These are phyloP conservation scores for Pecten maximus DNA, from an alignment of 2,888 invertebrate genomes.

Conservation along the genomic window DNA sequence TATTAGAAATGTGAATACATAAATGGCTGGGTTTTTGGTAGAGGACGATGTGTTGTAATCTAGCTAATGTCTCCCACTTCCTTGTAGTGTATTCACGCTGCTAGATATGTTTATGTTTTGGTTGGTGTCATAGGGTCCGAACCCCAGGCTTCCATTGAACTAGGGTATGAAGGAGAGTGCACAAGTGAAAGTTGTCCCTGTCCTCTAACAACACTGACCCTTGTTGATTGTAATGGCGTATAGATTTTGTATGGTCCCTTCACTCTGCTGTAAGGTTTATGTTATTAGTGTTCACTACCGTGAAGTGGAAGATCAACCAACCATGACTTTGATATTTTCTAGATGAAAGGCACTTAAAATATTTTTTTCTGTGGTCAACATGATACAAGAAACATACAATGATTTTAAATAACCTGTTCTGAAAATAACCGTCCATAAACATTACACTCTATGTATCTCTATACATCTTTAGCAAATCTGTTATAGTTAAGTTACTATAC, in stretches of 20 bases:
- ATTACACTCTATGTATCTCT: not conserved
- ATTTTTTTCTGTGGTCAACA: not conserved
- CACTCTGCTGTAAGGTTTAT: not conserved
- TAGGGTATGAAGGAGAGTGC: not conserved
- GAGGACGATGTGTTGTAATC: not conserved
- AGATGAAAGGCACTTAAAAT: slow-evolving; percentile 13
- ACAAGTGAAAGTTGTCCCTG: not conserved
- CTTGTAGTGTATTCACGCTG: not conserved
- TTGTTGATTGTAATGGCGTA: not conserved
- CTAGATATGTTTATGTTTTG: not conserved
- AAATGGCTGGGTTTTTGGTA: not conserved
- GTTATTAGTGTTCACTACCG: not conserved
- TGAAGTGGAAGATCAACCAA: not conserved
- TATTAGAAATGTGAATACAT: not conserved
- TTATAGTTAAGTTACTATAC: too few relatives aligned
- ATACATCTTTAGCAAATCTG: too few relatives aligned
- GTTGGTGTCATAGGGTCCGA: slow-evolving; percentile 4
- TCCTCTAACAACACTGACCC: not conserved
- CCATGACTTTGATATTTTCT: slow-evolving; percentile 8
- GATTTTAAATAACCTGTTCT: slow-evolving; percentile 12
- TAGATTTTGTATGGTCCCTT: not conserved
- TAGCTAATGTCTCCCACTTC: not conserved
- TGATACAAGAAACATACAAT: not conserved
- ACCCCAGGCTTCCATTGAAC: slow-evolving; percentile 32
- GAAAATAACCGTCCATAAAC: not conserved